A percentile compares a stretch with the other conserved stretches of the same genome.
These are phyloP conservation scores for Notolepis coatsorum DNA, from an alignment of 2,797 vertebrate species.

Conservation along the genomic window DNA sequence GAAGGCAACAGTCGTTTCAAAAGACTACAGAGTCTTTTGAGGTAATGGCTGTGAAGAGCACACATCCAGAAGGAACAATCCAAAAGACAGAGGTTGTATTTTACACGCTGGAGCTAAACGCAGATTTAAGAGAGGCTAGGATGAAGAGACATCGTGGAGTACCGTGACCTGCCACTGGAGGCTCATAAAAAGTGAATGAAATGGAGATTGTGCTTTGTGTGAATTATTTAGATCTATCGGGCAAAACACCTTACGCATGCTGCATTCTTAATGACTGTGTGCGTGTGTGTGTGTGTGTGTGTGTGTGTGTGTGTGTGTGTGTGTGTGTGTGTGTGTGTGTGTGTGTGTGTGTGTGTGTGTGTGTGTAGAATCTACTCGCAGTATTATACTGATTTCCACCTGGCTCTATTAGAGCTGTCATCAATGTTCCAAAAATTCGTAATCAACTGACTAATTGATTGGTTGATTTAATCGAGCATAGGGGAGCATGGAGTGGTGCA, in stretches of 20 bases:
- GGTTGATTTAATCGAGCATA: too few relatives aligned
- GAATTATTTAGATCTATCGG: constrained; percentile 77
- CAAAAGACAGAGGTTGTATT: constrained; percentile 52
- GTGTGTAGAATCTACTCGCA: too few relatives aligned
- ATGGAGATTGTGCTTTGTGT: constrained; percentile 68
- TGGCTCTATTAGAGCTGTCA: too few relatives aligned
- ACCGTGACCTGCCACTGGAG: constrained; percentile 71
- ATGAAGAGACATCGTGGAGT: constrained; percentile 51
- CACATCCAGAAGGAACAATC: constrained; percentile 37
- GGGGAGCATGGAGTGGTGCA: too few relatives aligned
- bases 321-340: too few relatives aligned
- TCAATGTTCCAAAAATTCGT: too few relatives aligned
- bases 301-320: too few relatives aligned
- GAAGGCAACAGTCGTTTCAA: constrained; percentile 44
- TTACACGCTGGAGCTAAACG: constrained; percentile 54
- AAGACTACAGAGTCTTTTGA: constrained; percentile 32
- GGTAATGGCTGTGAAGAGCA: constrained; percentile 38
- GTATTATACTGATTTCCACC: too few relatives aligned
- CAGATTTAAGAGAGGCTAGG: constrained; percentile 58
- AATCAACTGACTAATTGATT: too few relatives aligned
- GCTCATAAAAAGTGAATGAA: constrained; percentile 79
- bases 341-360: too few relatives aligned
- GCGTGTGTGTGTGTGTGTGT: too few relatives aligned
- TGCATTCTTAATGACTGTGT: constrained; percentile 52
- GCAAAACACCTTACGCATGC: constrained; percentile 55